Base-by-base conservation (phyloP, 2,797 vertebrate genomes). In the Eulemur rubriventer region DNA sequence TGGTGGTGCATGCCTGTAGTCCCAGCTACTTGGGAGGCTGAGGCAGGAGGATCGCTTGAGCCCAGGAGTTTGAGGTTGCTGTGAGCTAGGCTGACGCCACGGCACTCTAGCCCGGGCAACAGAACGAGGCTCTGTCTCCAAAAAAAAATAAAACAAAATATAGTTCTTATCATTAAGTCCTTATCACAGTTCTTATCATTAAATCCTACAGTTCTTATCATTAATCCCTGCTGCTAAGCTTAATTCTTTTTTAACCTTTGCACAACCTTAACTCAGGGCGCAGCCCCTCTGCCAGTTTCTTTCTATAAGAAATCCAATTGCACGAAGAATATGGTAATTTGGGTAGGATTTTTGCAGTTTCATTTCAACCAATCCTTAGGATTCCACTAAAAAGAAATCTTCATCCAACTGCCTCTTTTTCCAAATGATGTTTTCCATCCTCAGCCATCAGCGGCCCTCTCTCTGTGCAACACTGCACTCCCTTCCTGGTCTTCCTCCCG, bases 161-260 rank as follows among this genome's bases (percentile, higher is more conserved):
- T 72, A 55, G 57, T 5, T 59, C 4, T 59, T 59, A 28, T 59
- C 57, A 59, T 59, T 57, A 57, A 57, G 8, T 57, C 55, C 2
- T 57, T 57, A 24, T 57, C 8, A 24, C 22, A 55, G 57, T 28
- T 59, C 4, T 59, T 59, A 28, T 50, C 50, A 50, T 50, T 52
- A 18, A 52, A 18, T 18, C 50, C 50, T 52, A 52, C 22, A 50
- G 12, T 24, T 92, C 72, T 55, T 48, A 69, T 70, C 41, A 87
- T 73, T n/a, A 48, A 78, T 43, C 28, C 26, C 94, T 83, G n/a
- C 14, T 80, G n/a, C n/a, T 79, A 70, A 95, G 17, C 16, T 84
- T 87, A 48, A 48, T 52, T 91, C 11, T 67, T 67, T 90, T 83
- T 96, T 63, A 0, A 81, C 30, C 5, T n/a, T 70, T 65, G 12